These are phyloP conservation scores for Fundulus diaphanus DNA, from an alignment of 2,797 vertebrate species.

Conservation along the genomic window DNA sequence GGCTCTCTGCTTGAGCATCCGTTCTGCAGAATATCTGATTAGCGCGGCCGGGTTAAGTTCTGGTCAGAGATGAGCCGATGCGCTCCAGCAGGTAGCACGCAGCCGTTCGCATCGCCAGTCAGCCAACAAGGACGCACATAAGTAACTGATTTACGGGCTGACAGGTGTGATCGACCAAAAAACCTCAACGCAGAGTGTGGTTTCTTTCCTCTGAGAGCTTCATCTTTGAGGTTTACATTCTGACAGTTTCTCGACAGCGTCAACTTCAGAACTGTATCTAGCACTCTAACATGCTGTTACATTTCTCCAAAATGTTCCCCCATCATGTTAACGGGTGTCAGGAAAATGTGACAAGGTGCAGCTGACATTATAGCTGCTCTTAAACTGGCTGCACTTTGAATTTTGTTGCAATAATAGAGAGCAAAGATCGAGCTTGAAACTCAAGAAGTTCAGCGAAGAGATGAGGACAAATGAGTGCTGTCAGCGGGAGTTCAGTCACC, in stretches of 20 bases:
- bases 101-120: constrained; percentile 44
- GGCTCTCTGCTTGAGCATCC: constrained; percentile 40
- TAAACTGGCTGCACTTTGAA: constrained; percentile 15
- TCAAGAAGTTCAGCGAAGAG: constrained; percentile 20
- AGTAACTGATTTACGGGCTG: constrained; percentile 49
- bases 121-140: constrained; percentile 53
- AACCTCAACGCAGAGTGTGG: constrained; percentile 51
- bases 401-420: constrained; percentile 20
- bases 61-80: constrained; percentile 39
- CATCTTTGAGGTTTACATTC: constrained; percentile 50
- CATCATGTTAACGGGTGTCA: constrained; percentile 58
- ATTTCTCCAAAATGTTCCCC: constrained; percentile 37
- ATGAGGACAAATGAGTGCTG: neutral
- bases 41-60: constrained; percentile 16
- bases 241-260: constrained; percentile 63
- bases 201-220: constrained; percentile 59
- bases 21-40: constrained; percentile 27
- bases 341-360: constrained; percentile 52
- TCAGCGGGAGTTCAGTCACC: constrained; percentile 2
- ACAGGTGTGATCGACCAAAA: constrained; percentile 65
- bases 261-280: constrained; percentile 48
- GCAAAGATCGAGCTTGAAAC: constrained; percentile 2
- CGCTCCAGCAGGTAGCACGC: constrained; percentile 26
- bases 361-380: constrained; percentile 46
- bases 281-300: constrained; percentile 44